Percentiles rank a stretch among this genome's conserved stretches.
phyloP scores from a whole-genome alignment of 1,140 invertebrate species.

The Wasmannia auropunctata region DNA sequence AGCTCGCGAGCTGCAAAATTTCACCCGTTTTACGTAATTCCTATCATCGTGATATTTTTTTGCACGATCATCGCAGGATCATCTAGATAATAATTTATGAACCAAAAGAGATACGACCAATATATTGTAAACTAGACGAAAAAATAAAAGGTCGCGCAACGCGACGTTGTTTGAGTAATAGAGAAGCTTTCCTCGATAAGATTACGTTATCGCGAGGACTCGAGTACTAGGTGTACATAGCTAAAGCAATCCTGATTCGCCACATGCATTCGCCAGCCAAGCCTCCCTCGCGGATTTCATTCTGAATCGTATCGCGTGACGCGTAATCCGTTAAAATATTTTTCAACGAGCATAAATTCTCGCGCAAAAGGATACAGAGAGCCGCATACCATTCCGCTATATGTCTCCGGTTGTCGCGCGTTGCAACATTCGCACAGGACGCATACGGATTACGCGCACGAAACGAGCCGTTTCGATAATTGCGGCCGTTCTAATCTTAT shows the following conservation, averaged over 20 bases:
- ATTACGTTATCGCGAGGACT: conserved; percentile 13
- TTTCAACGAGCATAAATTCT: neutral
- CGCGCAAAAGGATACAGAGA: neutral
- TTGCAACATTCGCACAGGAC: neutral
- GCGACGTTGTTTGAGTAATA: neutral
- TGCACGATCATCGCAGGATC: neutral
- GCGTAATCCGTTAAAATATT: neutral
- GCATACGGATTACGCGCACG: neutral
- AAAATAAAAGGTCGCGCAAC: neutral
- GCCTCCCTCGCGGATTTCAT: neutral
- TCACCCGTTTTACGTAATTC: neutral
- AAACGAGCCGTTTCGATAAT: neutral
- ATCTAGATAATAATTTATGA: neutral
- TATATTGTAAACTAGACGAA: neutral
- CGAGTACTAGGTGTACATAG: neutral
- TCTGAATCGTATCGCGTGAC: neutral
- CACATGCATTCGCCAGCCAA: neutral
- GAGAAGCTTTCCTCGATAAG: neutral
- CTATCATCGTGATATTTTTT: neutral
- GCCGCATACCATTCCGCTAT: neutral
- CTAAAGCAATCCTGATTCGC: neutral
- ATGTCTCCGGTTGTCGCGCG: neutral
- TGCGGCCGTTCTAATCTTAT: conserved; percentile 8
- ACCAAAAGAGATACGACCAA: neutral
- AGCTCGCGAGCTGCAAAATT: neutral